Percentiles rank a stretch among this genome's conserved stretches.
Conservation (phyloP, 2,113 vertebrate species). For the Pangasianodon hypophthalmus region DNA sequence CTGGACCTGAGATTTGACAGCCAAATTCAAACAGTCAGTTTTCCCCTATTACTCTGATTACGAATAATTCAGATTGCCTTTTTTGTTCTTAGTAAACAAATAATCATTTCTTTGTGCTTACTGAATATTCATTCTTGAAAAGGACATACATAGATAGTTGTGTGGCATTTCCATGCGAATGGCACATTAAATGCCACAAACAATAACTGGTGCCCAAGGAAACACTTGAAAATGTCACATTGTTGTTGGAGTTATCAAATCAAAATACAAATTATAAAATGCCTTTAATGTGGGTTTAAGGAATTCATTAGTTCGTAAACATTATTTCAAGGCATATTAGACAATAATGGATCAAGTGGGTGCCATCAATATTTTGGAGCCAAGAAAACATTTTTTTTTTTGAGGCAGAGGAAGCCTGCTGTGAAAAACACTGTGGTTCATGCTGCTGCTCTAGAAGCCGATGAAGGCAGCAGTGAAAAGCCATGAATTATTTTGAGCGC, state of each 20-base stretch:
- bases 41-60: conserved; percentile 15
- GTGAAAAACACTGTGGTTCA: conserved; percentile 81
- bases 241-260: conserved; percentile 69
- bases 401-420: conserved; percentile 74
- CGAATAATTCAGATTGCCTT: not conserved
- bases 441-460: conserved; percentile 77
- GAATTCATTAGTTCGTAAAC: conserved; percentile 73
- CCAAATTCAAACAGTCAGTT: conserved; percentile 2
- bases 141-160: conserved; percentile 43
- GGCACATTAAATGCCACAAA: conserved; percentile 69
- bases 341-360: conserved; percentile 73
- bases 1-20: conserved; percentile 45
- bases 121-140: conserved; percentile 54
- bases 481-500: conserved; percentile 81
- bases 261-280: conserved; percentile 69
- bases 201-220: conserved; percentile 61
- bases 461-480: conserved; percentile 77
- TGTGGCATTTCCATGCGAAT: conserved; percentile 35
- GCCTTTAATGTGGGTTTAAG: conserved; percentile 71
- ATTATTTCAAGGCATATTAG: conserved; percentile 75
- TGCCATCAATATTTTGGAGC: conserved; percentile 77
- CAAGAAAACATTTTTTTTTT: conserved; percentile 72
- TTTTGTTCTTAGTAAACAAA: conserved; percentile 11
- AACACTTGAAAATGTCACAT: conserved; percentile 70
- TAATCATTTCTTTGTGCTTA: not conserved